A percentile compares a stretch with the other conserved stretches of the same genome.
Evolutionary conservation across 1,140 invertebrate species (phyloP).

Genomic region (Euglossa dilemma): DNA sequence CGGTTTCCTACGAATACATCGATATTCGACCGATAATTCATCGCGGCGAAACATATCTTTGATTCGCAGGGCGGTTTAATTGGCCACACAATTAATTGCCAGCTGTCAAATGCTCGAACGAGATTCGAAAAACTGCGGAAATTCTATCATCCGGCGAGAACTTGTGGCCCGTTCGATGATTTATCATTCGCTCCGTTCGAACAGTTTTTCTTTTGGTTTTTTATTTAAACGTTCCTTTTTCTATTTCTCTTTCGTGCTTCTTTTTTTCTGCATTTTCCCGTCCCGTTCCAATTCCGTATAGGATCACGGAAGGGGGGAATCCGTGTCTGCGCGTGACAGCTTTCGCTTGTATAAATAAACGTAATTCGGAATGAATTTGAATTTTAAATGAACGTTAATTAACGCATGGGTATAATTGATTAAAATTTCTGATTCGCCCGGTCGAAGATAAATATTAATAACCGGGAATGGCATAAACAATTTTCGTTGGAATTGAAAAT

Average conservation of each 20-base stretch:
- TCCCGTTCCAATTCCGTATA: no score
- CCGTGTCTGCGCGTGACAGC: not conserved
- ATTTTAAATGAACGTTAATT: not conserved
- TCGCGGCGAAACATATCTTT: constrained; percentile 26
- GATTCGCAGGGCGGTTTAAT: constrained; percentile 30
- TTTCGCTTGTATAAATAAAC: not conserved
- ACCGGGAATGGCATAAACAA: not conserved
- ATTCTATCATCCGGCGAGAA: constrained; percentile 28
- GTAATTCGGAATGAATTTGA: not conserved
- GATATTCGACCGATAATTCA: not conserved
- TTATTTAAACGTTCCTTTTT: not conserved
- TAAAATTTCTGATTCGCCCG: not conserved
- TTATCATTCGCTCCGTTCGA: not conserved
- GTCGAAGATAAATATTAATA: not conserved
- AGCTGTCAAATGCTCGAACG: constrained; percentile 25
- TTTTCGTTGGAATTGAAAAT: not conserved
- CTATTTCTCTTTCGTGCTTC: not conserved
- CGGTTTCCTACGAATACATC: not conserved
- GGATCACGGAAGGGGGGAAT: not conserved
- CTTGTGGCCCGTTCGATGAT: constrained; percentile 31
- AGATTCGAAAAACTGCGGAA: constrained; percentile 11
- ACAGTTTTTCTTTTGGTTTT: not conserved
- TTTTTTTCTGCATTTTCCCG: no score
- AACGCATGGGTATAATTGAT: not conserved
- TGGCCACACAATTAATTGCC: constrained; percentile 32